Base-by-base conservation (phyloP, 2,113 vertebrate genomes). In the Rafetus swinhoei region DNA sequence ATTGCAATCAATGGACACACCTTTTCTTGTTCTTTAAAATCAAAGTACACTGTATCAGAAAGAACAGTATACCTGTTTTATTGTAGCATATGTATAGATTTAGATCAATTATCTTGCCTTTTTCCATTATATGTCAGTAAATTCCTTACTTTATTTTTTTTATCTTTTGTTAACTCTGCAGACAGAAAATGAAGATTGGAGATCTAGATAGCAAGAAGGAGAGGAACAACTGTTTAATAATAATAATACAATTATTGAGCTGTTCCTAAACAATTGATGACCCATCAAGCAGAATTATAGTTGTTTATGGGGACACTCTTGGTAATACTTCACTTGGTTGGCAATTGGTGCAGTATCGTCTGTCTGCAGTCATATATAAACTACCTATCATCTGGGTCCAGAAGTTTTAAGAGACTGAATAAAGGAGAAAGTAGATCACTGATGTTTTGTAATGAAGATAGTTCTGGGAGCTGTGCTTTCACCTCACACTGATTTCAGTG, bases 221-320 rank as follows among this genome's bases (percentile, higher is more conserved):
- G 87, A 92, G 57, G 45, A 95, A 6, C 56, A 83, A 5, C 25
- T 55, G 50, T 55, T 91, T 72, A 72, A 35, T 72, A 69, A 69
- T 65, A 32, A 65, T 50, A 94, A 84, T 77, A 65, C 82, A 95
- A 94, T 96, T 95, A 92, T 59, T 69, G 87, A 56, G 29, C 60
- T 92, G 54, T 91, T 76, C 60, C 60, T 35, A 92, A 13, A 16
- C 90, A 6, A 45, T 24, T 1, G 57, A 89, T 77, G 86, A 57
- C 14, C 12, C 35, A 69, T 90, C 85, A 77, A 81, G 22, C 77
- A 92, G 74, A 92, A 93, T 90, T 89, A 89, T n/a, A 88, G 55
- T 24, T 89, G 54, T 86, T 94, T 96, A 52, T 69, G 57, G n/a
- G 32, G 53, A 82, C 90, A 69, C 5, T 89, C 35, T 89, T 27